A percentile compares a stretch with the other conserved stretches of the same genome.
These are phyloP conservation scores for Sebastes schlegelii DNA, from an alignment of 2,113 vertebrate species.

Conservation along the genomic window DNA sequence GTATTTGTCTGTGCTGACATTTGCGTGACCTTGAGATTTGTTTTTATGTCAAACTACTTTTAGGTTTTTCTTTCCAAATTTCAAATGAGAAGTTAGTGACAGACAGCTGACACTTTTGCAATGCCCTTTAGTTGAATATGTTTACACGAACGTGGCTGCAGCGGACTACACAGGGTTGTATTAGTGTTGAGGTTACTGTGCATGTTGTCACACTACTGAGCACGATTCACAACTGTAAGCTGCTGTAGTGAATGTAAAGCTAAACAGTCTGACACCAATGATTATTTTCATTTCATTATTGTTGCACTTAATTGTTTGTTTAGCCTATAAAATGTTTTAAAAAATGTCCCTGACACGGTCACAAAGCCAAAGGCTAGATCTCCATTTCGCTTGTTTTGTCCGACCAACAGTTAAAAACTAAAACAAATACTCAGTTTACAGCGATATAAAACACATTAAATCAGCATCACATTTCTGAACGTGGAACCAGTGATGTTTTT, in stretches of 20 bases:
- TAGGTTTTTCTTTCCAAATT: too few relatives aligned
- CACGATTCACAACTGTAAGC: background rate
- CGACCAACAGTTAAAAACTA: background rate
- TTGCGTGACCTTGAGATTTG: too few relatives aligned
- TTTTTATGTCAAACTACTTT: too few relatives aligned
- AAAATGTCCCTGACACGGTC: background rate
- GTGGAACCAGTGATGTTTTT: background rate
- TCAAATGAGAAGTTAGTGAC: too few relatives aligned
- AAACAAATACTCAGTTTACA: background rate
- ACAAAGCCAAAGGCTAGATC: background rate
- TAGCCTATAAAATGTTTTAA: background rate
- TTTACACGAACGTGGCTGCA: background rate
- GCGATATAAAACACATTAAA: background rate
- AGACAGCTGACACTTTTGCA: background rate
- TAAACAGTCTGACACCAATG: too few relatives aligned
- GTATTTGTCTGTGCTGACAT: too few relatives aligned
- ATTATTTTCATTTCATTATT: background rate
- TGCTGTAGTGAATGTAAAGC: background rate
- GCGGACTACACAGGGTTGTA: background rate
- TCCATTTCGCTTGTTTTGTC: background rate
- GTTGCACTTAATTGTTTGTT: background rate
- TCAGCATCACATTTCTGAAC: background rate
- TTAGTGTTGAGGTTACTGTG: too few relatives aligned
- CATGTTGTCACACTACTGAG: background rate
- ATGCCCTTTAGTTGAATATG: background rate